phyloP scores from a whole-genome alignment of 2,888 invertebrate species.

The Subacronicta megacephala region DNA sequence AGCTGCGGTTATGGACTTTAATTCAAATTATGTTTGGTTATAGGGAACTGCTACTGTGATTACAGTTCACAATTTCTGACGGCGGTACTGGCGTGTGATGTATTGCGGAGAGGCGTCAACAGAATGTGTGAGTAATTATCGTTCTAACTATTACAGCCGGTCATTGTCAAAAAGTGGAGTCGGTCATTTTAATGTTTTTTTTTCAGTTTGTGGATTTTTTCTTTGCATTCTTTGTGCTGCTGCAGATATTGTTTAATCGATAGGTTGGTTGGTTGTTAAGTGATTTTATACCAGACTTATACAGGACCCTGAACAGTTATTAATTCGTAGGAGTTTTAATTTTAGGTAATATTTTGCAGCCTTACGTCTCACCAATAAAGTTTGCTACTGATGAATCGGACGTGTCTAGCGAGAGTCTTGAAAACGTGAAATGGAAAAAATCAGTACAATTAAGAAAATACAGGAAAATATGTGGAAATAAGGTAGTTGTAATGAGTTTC shows the following conservation, averaged over 20 bases:
- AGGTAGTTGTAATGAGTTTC: constrained; percentile 46
- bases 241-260: constrained; percentile 22
- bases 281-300: constrained; percentile 3
- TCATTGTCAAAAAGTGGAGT: constrained; percentile 1
- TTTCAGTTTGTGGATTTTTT: constrained; percentile 27
- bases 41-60: constrained; percentile 84
- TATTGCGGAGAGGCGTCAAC: constrained; percentile 77
- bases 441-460: constrained; percentile 54
- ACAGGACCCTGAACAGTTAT: constrained; percentile 17
- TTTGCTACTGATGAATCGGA: constrained; percentile 71
- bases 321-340: constrained; percentile 68
- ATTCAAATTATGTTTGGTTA: constrained; percentile 9
- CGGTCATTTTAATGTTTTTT: constrained; percentile 25
- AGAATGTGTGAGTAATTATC: constrained; percentile 77
- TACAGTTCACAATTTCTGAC: constrained; percentile 81
- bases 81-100: constrained; percentile 80
- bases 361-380: constrained; percentile 83
- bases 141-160: constrained; percentile 19
- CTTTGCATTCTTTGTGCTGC: constrained; percentile 21
- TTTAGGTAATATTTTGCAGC: constrained; percentile 88
- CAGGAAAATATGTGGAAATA: constrained; percentile 51
- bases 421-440: constrained; percentile 64
- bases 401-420: constrained; percentile 45
- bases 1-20: constrained; percentile 2
- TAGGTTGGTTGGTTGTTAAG: constrained; percentile 20